Evolutionary conservation across 2,888 invertebrate genomes (phyloP).

Genomic region (Drosophila subquinaria): DNA sequence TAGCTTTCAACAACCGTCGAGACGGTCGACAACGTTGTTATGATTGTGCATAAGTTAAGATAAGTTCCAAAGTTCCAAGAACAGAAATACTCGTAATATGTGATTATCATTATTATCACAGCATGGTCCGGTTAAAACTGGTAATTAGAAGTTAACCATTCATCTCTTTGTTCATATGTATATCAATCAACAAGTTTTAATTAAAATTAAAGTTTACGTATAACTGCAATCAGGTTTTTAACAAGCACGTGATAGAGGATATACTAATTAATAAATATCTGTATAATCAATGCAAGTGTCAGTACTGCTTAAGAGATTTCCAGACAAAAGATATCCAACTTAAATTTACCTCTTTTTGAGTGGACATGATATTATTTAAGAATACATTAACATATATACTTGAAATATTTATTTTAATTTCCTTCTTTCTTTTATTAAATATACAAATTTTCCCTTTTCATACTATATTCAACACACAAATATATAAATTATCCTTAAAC

Average conservation of each 20-base stretch:
- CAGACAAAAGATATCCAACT: too few species aligned
- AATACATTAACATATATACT: too few species aligned
- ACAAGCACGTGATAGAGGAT: not conserved
- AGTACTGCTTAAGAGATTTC: too few species aligned
- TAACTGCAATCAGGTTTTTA: slow-evolving; percentile 19
- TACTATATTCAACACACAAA: not conserved
- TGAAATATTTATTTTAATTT: too few species aligned
- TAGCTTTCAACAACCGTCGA: not conserved
- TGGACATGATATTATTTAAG: too few species aligned
- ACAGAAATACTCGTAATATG: slow-evolving; percentile 26
- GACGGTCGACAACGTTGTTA: slow-evolving; percentile 6
- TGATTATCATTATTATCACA: slow-evolving; percentile 30
- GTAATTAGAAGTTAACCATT: slow-evolving; percentile 11
- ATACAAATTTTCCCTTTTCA: too few species aligned
- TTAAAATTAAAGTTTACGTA: slow-evolving; percentile 36
- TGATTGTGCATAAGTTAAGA: slow-evolving; percentile 21
- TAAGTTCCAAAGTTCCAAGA: slow-evolving; percentile 55
- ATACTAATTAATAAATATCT: slow-evolving; percentile 8
- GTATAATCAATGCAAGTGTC: slow-evolving; percentile 1
- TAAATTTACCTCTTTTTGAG: too few species aligned
- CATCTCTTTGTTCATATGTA: slow-evolving; percentile 1
- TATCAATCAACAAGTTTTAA: slow-evolving; percentile 19
- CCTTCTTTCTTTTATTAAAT: too few species aligned
- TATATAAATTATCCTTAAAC: not conserved
- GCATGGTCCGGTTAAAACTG: slow-evolving; percentile 16